Conservation (phyloP, 2,113 vertebrate genomes). For the Columba janthina region DNA sequence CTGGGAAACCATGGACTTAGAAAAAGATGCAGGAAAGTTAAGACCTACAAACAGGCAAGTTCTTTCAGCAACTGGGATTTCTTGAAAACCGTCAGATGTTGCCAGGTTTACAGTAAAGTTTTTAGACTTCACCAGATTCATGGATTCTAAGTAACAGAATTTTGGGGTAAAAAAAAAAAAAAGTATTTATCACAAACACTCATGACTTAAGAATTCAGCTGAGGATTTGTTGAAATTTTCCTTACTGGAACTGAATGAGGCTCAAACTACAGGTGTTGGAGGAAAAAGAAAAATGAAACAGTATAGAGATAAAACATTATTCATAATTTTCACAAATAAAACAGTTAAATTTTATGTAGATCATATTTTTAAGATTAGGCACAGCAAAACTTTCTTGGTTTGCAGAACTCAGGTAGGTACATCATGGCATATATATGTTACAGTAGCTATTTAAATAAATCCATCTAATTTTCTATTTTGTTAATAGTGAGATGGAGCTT, state of each 20-base stretch:
- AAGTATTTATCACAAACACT: not conserved
- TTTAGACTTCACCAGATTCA: not conserved
- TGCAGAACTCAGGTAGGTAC: not conserved
- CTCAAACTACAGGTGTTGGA: not conserved
- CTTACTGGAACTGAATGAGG: not conserved
- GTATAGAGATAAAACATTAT: not conserved
- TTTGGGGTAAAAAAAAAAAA: not conserved
- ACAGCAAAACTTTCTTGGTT: not conserved
- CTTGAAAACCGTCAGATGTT: not conserved
- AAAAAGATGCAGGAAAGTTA: too few species aligned
- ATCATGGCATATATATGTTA: not conserved
- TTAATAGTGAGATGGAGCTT: not conserved
- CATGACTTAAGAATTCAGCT: not conserved
- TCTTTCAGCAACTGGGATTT: not conserved
- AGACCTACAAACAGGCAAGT: too few species aligned
- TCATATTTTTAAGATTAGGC: not conserved
- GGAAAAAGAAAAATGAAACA: not conserved
- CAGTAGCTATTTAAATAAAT: not conserved
- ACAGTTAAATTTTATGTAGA: not conserved
- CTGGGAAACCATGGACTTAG: too few species aligned
- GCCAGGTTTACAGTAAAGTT: not conserved
- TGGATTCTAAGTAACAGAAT: not conserved
- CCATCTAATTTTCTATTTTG: not conserved
- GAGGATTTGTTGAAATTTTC: not conserved
- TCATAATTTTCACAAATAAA: not conserved